Conservation (phyloP, 2,888 invertebrate species). For the Synergus umbraculus region DNA sequence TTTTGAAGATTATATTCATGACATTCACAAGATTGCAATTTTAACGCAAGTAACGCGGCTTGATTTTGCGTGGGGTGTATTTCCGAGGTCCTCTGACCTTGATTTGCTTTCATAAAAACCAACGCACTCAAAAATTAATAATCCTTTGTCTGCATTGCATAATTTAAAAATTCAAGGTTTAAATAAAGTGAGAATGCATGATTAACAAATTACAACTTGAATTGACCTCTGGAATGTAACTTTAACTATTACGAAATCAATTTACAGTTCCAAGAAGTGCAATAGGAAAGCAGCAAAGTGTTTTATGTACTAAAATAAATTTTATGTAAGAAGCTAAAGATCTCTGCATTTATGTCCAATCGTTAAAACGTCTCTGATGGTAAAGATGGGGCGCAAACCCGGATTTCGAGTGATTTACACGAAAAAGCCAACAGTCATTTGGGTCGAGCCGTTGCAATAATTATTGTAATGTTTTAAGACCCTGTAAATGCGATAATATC, state of each 20-base stretch:
- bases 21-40: not conserved
- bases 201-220: not conserved
- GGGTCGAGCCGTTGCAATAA: constrained; percentile 1
- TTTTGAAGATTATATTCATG: too few relatives aligned
- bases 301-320: constrained; percentile 19
- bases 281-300: not conserved
- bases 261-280: not conserved
- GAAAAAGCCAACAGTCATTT: constrained; percentile 11
- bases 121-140: not conserved
- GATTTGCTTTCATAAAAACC: not conserved
- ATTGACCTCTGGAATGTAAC: not conserved
- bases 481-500: constrained; percentile 39
- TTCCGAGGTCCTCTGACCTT: not conserved
- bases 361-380: constrained; percentile 17
- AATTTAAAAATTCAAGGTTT: not conserved
- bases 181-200: not conserved
- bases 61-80: not conserved
- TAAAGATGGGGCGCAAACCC: not conserved
- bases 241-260: constrained; percentile 5
- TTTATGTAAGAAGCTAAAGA: constrained; percentile 15
- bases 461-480: constrained; percentile 33
- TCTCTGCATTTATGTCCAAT: constrained; percentile 14
- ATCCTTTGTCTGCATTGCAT: not conserved
- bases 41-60: not conserved
- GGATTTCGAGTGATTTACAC: constrained; percentile 20